Evolutionary conservation across 2,888 invertebrate genomes (phyloP).

Genomic region (Trachelus tabidus): DNA sequence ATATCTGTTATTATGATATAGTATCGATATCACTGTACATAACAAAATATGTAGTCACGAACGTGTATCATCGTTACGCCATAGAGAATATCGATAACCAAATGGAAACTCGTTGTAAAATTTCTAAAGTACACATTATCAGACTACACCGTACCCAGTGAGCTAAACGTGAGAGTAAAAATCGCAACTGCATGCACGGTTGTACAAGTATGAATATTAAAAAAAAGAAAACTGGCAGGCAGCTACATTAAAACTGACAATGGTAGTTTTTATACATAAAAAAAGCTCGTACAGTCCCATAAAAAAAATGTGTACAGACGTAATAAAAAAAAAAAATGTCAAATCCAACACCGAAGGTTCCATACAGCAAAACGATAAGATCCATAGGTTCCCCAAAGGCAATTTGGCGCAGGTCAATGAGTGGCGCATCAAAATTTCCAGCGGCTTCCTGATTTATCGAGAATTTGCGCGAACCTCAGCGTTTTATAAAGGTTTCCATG

Average conservation of each 20-base stretch:
- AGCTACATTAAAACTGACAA: background rate
- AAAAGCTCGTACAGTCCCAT: background rate
- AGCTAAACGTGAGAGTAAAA: background rate
- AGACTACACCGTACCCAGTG: background rate
- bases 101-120: background rate
- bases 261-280: background rate
- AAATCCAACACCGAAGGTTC: background rate
- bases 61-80: background rate
- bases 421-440: background rate
- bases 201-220: background rate
- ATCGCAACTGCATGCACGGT: background rate
- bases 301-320: background rate
- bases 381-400: background rate
- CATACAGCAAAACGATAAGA: background rate
- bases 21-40: background rate
- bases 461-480: background rate
- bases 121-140: background rate
- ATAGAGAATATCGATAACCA: background rate
- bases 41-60: background rate
- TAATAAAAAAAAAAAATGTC: background rate
- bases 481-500: background rate
- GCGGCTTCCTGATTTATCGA: background rate
- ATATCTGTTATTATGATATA: background rate
- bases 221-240: background rate
- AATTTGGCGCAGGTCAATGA: background rate